A percentile compares a stretch with the other conserved stretches of the same genome.
Conservation (phyloP, 2,888 invertebrate genomes). For the Xestia xanthographa region DNA sequence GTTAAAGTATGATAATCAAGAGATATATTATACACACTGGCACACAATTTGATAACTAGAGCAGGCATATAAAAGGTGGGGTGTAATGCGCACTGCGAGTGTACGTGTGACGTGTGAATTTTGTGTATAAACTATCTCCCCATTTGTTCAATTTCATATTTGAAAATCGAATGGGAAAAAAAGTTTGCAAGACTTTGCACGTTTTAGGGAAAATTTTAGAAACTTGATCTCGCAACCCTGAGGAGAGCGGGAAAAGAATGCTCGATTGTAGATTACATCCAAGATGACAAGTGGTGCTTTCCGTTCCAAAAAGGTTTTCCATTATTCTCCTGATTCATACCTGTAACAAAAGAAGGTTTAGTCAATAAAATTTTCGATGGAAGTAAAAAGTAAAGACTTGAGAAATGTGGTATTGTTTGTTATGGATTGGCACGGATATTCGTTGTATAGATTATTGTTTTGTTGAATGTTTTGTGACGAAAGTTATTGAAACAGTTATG, state of each 20-base stretch:
- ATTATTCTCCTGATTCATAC: slow-evolving; percentile 56
- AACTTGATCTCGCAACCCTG: background rate
- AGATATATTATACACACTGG: background rate
- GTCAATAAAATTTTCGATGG: slow-evolving; percentile 50
- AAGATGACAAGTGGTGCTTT: slow-evolving; percentile 58
- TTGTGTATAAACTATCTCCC: background rate
- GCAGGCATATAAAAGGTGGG: background rate
- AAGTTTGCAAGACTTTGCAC: background rate
- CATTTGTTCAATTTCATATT: background rate
- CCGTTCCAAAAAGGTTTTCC: slow-evolving; percentile 57
- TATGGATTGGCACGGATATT: background rate
- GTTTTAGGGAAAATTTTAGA: background rate
- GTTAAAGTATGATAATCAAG: background rate
- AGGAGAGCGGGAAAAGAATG: background rate
- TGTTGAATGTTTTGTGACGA: background rate
- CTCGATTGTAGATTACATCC: slow-evolving; percentile 53
- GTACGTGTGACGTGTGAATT: background rate
- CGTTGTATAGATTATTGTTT: background rate
- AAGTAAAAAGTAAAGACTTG: slow-evolving; percentile 19
- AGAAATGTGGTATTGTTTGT: slow-evolving; percentile 23
- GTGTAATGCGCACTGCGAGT: background rate
- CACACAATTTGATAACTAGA: background rate
- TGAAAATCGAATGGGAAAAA: background rate
- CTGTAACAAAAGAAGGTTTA: slow-evolving; percentile 57
- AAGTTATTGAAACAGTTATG: background rate